Evolutionary conservation across 2,113 vertebrate species (phyloP).

Genomic region (Cynoglossus semilaevis): DNA sequence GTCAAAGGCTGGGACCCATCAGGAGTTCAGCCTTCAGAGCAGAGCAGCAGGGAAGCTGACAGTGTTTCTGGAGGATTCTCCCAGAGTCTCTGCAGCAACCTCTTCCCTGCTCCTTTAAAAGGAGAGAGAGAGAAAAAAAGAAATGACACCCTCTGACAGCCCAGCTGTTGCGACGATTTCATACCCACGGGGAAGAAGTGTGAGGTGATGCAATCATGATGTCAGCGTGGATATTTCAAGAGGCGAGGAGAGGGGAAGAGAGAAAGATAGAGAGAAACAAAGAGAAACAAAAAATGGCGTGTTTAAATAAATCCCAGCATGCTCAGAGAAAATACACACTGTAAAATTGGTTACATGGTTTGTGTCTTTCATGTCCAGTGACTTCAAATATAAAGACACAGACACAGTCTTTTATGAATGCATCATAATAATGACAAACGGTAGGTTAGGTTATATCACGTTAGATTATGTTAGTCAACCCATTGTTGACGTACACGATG

Average conservation of each 20-base stretch:
- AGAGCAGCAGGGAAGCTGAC: slow-evolving; percentile 36
- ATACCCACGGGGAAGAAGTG: slow-evolving; percentile 28
- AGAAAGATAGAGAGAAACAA: background rate
- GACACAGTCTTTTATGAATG: background rate
- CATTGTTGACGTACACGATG: too few species aligned
- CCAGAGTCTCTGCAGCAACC: slow-evolving; percentile 35
- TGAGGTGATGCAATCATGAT: slow-evolving; percentile 57
- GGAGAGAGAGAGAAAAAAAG: slow-evolving; percentile 9
- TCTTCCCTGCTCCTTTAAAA: slow-evolving; percentile 28
- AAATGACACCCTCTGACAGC: slow-evolving; percentile 53
- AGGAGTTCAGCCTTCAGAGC: slow-evolving; percentile 52
- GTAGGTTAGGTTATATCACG: background rate
- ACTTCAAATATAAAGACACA: slow-evolving; percentile 21
- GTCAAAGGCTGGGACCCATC: slow-evolving; percentile 42
- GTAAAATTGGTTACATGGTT: slow-evolving; percentile 20
- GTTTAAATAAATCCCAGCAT: background rate
- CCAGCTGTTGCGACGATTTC: slow-evolving; percentile 56
- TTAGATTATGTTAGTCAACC: too few species aligned
- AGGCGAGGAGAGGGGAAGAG: background rate
- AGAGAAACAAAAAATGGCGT: background rate
- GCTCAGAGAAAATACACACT: slow-evolving; percentile 10
- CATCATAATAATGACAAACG: too few species aligned
- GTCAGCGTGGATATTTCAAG: slow-evolving; percentile 27
- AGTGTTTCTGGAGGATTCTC: slow-evolving; percentile 43
- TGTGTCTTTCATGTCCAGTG: slow-evolving; percentile 20